Percentiles rank a stretch among this genome's conserved stretches.
Evolutionary conservation across 1,140 invertebrate species (phyloP).

Genomic region (Heliconius nattereri): DNA sequence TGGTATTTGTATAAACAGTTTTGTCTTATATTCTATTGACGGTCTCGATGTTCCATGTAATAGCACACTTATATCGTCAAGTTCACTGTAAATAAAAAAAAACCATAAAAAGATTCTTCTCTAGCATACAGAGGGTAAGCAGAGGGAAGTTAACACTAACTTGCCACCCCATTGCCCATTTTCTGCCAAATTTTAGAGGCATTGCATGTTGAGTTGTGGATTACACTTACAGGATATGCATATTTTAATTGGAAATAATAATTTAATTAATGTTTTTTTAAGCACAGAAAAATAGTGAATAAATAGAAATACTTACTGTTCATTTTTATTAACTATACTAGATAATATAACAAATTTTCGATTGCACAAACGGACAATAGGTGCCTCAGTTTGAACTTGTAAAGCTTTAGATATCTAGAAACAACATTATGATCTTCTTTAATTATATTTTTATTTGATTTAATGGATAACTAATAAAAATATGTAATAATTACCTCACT

Average conservation of each 20-base stretch:
- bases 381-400: constrained; percentile 39
- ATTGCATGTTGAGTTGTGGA: too few species aligned
- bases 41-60: constrained; percentile 48
- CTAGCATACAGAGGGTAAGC: too few species aligned
- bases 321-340: constrained; percentile 53
- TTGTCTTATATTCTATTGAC: constrained; percentile 58
- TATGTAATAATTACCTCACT: constrained; percentile 46
- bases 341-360: constrained; percentile 58
- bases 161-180: too few species aligned
- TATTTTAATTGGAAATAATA: too few species aligned
- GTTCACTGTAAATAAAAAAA: constrained; percentile 47
- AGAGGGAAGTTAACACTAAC: too few species aligned
- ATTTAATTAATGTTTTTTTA: too few species aligned
- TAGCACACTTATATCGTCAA: constrained; percentile 56
- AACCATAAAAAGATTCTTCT: background rate
- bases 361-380: constrained; percentile 58
- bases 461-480: background rate
- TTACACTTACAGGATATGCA: too few species aligned
- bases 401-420: constrained; percentile 41
- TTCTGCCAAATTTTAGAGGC: too few species aligned
- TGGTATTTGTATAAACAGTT: constrained; percentile 48
- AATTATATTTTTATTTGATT: background rate
- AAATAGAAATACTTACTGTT: constrained; percentile 53
- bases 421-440: background rate
- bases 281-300: too few species aligned